A percentile compares a stretch with the other conserved stretches of the same genome.
These are phyloP conservation scores for Drosophila multiciliata DNA, from an alignment of 2,888 invertebrate species.

Conservation along the genomic window DNA sequence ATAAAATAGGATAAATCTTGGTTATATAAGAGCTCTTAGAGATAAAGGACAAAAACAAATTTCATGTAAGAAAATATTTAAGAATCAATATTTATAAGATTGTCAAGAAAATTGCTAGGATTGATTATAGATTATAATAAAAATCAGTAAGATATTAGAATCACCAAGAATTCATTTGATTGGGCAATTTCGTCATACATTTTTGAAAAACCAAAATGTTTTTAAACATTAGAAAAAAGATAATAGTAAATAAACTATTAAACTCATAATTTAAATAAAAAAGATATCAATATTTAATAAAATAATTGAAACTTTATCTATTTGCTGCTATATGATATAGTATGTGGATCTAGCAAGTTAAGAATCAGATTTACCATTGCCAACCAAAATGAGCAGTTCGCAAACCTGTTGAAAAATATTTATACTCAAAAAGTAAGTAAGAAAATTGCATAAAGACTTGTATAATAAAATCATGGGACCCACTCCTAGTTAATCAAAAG, in stretches of 20 bases:
- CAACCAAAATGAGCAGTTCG: background rate
- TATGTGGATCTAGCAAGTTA: background rate
- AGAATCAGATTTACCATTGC: background rate
- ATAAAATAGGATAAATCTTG: background rate
- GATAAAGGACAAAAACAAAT: background rate
- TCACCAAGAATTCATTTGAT: background rate
- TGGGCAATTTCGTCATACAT: background rate
- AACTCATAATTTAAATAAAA: background rate
- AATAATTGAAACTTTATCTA: background rate
- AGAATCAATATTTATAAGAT: background rate
- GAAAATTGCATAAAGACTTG: background rate
- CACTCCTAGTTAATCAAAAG: slow-evolving; percentile 19
- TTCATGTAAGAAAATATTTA: background rate
- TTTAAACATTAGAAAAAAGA: no score
- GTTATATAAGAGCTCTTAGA: background rate
- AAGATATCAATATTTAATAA: background rate
- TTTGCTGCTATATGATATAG: background rate
- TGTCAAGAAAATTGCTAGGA: background rate
- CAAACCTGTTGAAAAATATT: background rate
- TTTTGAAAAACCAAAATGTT: background rate
- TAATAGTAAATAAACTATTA: background rate
- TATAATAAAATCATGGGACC: background rate
- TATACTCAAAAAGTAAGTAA: background rate
- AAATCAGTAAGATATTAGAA: background rate
- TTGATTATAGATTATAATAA: background rate